phyloP scores from a whole-genome alignment of 2,888 invertebrate species.

The Myopa testacea region DNA sequence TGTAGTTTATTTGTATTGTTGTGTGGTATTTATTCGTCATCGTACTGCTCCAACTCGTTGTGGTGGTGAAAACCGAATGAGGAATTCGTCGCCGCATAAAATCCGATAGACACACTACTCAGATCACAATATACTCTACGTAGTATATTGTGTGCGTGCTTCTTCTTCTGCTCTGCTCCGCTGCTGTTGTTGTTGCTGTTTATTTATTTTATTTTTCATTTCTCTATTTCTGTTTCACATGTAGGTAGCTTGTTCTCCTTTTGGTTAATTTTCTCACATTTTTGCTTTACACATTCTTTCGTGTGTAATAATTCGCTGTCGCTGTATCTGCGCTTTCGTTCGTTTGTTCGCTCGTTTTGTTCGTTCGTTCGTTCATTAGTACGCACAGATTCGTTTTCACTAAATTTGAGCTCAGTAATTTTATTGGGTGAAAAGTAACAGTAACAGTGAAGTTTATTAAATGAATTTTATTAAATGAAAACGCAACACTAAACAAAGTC shows the following conservation, averaged over 20 bases:
- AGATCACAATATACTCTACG: not conserved
- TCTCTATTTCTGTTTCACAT: not conserved
- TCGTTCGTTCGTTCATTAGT: conserved; percentile 11
- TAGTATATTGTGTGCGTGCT: conserved; percentile 15
- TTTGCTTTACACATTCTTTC: not conserved
- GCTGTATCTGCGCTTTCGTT: not conserved
- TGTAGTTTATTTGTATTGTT: conserved; percentile 17
- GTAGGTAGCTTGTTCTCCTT: conserved; percentile 13
- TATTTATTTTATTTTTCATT: conserved; percentile 5
- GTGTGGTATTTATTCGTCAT: conserved; percentile 23
- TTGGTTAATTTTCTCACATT: conserved; percentile 25
- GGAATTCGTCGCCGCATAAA: conserved; percentile 34
- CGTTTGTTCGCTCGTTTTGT: conserved; percentile 4
- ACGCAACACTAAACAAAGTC: not conserved
- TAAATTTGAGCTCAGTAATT: conserved; percentile 8
- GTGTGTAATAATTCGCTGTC: conserved; percentile 1
- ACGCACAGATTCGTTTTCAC: conserved; percentile 26
- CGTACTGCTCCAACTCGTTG: conserved; percentile 35
- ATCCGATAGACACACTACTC: conserved; percentile 27
- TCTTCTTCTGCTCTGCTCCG: not conserved
- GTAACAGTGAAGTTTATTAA: not conserved
- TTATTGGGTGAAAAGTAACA: conserved; percentile 5
- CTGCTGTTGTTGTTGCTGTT: conserved; percentile 22
- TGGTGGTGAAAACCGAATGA: conserved; percentile 40
- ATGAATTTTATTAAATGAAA: not conserved